phyloP scores from a whole-genome alignment of 2,797 vertebrate genomes.

The Acipenser transmontanus region DNA sequence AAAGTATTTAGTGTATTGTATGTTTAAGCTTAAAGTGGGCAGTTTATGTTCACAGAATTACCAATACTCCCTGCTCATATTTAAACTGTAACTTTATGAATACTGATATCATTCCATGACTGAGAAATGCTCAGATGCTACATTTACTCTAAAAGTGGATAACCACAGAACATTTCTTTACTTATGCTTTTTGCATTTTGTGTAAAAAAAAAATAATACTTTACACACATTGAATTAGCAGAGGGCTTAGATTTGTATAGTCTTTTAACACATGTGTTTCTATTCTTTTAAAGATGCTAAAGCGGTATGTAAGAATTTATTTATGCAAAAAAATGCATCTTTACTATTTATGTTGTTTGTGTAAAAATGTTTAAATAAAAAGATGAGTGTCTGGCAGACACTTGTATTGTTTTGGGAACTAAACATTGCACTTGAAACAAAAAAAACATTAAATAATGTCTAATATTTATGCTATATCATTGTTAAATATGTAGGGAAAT shows the following conservation, averaged over 20 bases:
- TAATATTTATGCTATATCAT: constrained; percentile 33
- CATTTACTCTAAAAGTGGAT: not conserved
- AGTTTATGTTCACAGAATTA: constrained; percentile 19
- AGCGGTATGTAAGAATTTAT: constrained; percentile 34
- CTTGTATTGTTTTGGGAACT: constrained; percentile 22
- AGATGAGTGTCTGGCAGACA: constrained; percentile 30
- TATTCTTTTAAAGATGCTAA: constrained; percentile 17
- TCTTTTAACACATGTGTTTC: constrained; percentile 17
- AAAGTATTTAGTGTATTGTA: constrained; percentile 7
- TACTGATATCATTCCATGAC: constrained; percentile 28
- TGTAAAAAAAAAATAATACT: constrained; percentile 11
- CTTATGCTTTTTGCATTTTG: not conserved
- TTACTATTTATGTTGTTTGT: constrained; percentile 40
- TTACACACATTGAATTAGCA: constrained; percentile 10
- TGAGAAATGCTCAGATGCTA: constrained; percentile 11
- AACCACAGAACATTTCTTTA: not conserved
- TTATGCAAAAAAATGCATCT: constrained; percentile 38
- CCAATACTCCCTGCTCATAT: constrained; percentile 7
- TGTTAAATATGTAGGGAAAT: constrained; percentile 25
- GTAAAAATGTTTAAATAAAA: constrained; percentile 26
- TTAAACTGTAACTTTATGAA: constrained; percentile 15
- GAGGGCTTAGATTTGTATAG: constrained; percentile 35
- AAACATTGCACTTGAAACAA: constrained; percentile 39
- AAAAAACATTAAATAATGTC: constrained; percentile 37
- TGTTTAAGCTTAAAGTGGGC: constrained; percentile 7